Evolutionary conservation across 92 coral and sea anemone species (phyloP), one percentile per base, ranked within the genome.

Genomic region (Meandrina meandrites): DNA sequence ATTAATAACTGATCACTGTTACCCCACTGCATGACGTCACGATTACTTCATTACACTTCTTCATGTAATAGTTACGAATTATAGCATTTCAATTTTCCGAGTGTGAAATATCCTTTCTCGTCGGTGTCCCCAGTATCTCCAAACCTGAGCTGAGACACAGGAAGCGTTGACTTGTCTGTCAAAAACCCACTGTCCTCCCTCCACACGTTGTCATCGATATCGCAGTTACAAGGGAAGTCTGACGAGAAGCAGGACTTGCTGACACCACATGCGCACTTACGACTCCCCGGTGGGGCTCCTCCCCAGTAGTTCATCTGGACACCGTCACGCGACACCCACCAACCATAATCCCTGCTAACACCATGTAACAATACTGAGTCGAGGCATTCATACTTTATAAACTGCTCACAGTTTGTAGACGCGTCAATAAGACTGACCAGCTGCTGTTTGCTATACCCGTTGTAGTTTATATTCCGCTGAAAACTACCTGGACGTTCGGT

Each of bases 291-390:
- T 18, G 91, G 88, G 0, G 91, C 93, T 36, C 85, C 94, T 88
- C 91, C 91, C 91, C 94, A 85, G 81, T 91, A 79, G 34, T 53
- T 75, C 94, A 88, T 84, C 53, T 21, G 51, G 73, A 19, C 83
- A n/a, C 89, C 89, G 37, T 85, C 89, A 71, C 91, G 91, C 47
- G 91, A 88, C 74, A 88, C 84, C 94, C 94, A 91, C 89, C 84
- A 91, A 66, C 79, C 88, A 15, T 9, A 16, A 19, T 51, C 64
- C 4, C 34, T 1, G 27, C 36, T 75, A 6, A 40, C 0, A 34
- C 69, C 50, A 54, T 36, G 13, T 31, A 70, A 79, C 90, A 90
- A 53, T 67, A 76, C 79, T 8, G 51, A 36, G 28, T 50, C 17
- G 40, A 45, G 54, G 48, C 90, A 88, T 21, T 75, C 87, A 15